Conservation (phyloP, 2,888 invertebrate species). For the Matsumyia berberina region DNA sequence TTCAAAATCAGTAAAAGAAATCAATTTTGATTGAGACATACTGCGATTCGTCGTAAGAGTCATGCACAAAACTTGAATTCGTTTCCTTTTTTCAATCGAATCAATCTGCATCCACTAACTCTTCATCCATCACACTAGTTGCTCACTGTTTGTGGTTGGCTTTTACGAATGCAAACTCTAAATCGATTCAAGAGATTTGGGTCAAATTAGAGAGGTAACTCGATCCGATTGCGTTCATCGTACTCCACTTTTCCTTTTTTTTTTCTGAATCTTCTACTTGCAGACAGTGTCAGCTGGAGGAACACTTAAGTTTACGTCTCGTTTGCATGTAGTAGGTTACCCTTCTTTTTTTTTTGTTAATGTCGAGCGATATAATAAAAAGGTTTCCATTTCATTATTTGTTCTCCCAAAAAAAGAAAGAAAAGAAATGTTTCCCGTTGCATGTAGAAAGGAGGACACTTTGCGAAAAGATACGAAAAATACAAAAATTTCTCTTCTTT, state of each 20-base stretch:
- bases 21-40: not conserved
- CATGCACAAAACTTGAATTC: not conserved
- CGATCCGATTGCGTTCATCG: constrained; percentile 27
- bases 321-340: constrained; percentile 66
- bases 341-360: constrained; percentile 24
- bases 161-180: constrained; percentile 34
- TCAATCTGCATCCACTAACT: constrained; percentile 3
- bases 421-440: constrained; percentile 12
- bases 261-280: constrained; percentile 2
- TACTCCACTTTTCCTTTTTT: constrained; percentile 55
- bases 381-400: constrained; percentile 69
- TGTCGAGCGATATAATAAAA: constrained; percentile 41
- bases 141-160: not conserved
- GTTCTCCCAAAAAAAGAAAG: constrained; percentile 31
- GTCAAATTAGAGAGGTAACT: constrained; percentile 73
- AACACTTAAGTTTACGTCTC: constrained; percentile 49
- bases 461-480: constrained; percentile 11
- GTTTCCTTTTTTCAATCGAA: not conserved
- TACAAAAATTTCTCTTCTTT: constrained; percentile 47
- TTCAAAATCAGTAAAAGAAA: not conserved
- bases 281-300: constrained; percentile 47
- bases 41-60: not conserved
- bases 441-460: constrained; percentile 47
- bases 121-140: not conserved
- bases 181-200: constrained; percentile 68